Percentiles rank a stretch among this genome's conserved stretches.
Conservation (phyloP, 1,140 invertebrate species). For the Hylyphantes graminicola region DNA sequence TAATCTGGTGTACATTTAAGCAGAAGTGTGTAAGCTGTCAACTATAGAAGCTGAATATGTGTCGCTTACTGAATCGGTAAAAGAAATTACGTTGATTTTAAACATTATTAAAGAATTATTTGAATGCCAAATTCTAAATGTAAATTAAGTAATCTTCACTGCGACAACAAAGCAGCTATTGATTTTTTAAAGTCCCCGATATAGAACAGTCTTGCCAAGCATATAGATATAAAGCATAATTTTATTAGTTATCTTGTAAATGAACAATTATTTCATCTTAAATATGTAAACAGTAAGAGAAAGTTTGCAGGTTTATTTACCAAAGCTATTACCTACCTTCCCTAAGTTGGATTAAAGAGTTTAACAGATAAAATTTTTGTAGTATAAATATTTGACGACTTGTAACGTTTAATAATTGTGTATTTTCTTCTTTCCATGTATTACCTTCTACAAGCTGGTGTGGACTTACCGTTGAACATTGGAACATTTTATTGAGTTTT, state of each 20-base stretch:
- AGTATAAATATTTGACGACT: too few relatives aligned
- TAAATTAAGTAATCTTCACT: too few relatives aligned
- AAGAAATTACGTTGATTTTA: conserved; percentile 64
- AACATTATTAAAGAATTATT: not conserved
- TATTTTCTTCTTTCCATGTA: too few relatives aligned
- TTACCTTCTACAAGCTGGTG: too few relatives aligned
- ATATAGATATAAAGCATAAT: too few relatives aligned
- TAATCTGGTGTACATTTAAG: conserved; percentile 51
- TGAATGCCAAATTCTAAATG: not conserved
- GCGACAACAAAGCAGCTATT: too few relatives aligned
- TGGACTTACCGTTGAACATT: too few relatives aligned
- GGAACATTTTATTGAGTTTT: too few relatives aligned
- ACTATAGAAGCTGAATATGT: conserved; percentile 67
- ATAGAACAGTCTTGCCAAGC: too few relatives aligned
- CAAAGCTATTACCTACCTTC: conserved; percentile 55
- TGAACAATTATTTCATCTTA: conserved; percentile 63
- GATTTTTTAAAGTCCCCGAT: too few relatives aligned
- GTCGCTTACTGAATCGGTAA: conserved; percentile 65
- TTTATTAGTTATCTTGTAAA: conserved; percentile 66
- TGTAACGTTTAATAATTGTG: too few relatives aligned
- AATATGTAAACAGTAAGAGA: not conserved
- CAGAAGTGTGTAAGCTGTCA: conserved; percentile 65
- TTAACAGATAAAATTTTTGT: too few relatives aligned
- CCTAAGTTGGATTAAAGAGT: not conserved
- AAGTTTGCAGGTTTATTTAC: conserved; percentile 60